These are phyloP conservation scores for Aspidoscelis tigris DNA, from an alignment of 2,113 vertebrate genomes.

Conservation along the genomic window DNA sequence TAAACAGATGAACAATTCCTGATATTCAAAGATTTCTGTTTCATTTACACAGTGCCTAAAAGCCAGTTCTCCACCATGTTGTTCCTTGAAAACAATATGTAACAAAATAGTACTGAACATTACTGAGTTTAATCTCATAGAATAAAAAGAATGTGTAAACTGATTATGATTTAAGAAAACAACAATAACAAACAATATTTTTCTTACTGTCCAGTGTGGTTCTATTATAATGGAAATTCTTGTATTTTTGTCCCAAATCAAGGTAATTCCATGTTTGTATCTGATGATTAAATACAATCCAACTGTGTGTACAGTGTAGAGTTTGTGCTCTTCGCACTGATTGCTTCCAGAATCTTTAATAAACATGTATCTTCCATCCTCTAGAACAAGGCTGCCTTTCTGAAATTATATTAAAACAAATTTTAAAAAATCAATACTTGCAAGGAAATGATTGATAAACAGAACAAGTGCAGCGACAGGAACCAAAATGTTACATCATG, in stretches of 20 bases:
- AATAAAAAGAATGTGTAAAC: background rate
- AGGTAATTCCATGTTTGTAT: slow-evolving; percentile 69
- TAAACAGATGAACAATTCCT: background rate
- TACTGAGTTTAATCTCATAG: background rate
- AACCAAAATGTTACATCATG: background rate
- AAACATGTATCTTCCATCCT: slow-evolving; percentile 64
- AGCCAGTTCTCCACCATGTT: background rate
- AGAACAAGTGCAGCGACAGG: background rate
- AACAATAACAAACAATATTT: background rate
- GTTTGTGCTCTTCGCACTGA: slow-evolving; percentile 60
- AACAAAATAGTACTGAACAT: background rate
- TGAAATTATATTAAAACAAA: slow-evolving; percentile 50
- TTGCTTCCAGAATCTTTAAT: slow-evolving; percentile 51
- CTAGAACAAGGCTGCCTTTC: slow-evolving; percentile 55
- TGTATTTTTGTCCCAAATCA: slow-evolving; percentile 88
- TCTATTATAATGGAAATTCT: slow-evolving; percentile 75
- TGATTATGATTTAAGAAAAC: background rate
- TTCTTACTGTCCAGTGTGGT: slow-evolving; percentile 76
- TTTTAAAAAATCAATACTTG: background rate
- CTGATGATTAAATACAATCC: slow-evolving; percentile 82
- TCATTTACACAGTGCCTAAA: background rate
- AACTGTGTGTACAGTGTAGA: slow-evolving; percentile 76
- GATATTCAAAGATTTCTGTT: background rate
- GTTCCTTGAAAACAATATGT: background rate
- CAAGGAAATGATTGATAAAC: background rate